phyloP scores from a whole-genome alignment of 2,113 vertebrate genomes.

The Podarcis cretensis region DNA sequence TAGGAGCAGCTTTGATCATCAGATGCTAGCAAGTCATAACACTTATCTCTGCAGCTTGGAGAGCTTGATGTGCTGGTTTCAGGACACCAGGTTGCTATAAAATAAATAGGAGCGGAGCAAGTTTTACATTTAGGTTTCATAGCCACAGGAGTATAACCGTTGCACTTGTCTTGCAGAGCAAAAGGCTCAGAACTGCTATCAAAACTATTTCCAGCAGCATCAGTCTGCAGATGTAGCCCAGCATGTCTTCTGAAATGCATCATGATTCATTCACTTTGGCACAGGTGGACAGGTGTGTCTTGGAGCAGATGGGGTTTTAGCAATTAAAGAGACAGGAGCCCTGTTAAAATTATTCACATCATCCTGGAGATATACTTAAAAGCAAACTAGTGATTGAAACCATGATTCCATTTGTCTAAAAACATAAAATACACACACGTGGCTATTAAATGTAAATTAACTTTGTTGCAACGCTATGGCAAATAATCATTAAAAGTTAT shows the following conservation, averaged over 20 bases:
- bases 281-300: constrained; percentile 14
- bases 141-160: background rate
- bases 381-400: background rate
- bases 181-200: background rate
- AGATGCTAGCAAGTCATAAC: background rate
- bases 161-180: background rate
- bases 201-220: constrained; percentile 12
- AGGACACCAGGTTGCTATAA: background rate
- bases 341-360: constrained; percentile 31
- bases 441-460: background rate
- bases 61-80: background rate
- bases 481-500: no score
- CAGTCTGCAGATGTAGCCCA: background rate
- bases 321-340: constrained; percentile 16
- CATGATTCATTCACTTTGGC: constrained; percentile 26
- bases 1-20: background rate
- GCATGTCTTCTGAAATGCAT: constrained; percentile 25
- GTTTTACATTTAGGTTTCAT: background rate
- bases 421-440: background rate
- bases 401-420: background rate
- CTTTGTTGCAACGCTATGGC: no score
- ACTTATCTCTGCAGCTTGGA: background rate
- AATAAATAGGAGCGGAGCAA: background rate
- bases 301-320: constrained; percentile 15
- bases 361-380: constrained; percentile 1